phyloP scores from a whole-genome alignment of 2,797 vertebrate species.

The Muscicapa comitata region DNA sequence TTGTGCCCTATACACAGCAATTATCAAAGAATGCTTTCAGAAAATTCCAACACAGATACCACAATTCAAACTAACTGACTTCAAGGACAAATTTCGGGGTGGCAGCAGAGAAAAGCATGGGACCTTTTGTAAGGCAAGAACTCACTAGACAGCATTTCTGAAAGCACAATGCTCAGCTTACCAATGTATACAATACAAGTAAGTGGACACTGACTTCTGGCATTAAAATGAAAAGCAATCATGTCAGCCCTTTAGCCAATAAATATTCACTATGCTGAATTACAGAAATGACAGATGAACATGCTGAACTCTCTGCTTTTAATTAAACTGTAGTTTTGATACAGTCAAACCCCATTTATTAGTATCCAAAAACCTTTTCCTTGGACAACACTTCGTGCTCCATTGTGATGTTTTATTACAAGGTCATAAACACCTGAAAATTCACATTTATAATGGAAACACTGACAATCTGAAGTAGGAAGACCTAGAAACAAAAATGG shows the following conservation, averaged over 20 bases:
- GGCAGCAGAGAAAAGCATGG: neutral
- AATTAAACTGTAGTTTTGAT: neutral
- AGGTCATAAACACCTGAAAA: slow-evolving; percentile 3
- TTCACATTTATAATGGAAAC: neutral
- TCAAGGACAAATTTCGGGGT: neutral
- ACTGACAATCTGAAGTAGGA: neutral
- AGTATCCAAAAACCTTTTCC: neutral
- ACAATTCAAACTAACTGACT: neutral
- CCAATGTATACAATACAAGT: neutral
- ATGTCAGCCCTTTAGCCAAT: neutral
- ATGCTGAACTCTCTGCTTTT: neutral
- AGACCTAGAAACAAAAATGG: neutral
- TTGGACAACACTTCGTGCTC: neutral
- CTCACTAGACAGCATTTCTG: neutral
- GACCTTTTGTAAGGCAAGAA: neutral
- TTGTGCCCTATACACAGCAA: neutral
- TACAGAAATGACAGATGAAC: neutral
- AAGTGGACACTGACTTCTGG: neutral
- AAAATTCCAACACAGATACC: neutral
- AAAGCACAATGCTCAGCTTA: neutral
- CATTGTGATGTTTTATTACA: neutral
- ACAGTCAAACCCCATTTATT: neutral
- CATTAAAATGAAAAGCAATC: neutral
- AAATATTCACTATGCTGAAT: neutral
- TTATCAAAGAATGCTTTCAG: neutral